Base-by-base conservation (phyloP, 2,113 vertebrate genomes). In the Tenebrosternarchus preto region DNA sequence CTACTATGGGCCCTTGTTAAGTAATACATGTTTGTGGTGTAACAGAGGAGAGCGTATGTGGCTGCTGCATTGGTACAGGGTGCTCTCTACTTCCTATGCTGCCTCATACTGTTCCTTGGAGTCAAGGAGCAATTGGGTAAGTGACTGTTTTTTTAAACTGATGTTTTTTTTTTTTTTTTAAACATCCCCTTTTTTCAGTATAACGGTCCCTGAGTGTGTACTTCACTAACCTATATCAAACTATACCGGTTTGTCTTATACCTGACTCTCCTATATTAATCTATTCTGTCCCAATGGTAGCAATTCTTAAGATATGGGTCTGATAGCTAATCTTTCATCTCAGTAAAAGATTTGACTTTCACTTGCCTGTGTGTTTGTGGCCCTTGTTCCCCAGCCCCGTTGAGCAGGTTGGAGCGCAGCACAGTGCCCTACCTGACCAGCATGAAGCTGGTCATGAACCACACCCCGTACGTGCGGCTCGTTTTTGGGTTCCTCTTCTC, bases 121-220 rank as follows among this genome's bases (percentile, higher is more conserved):
- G 88, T 93, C 43, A 91, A 88, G 73, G 92, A 92, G 70, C 84
- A 88, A 63, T 50, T 87, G 17, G 83, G 89, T 90, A 85, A 90
- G 85, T 61, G 31, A 55, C 25, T 12, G 17, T 36, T 55, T 67
- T 19, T 22, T 57, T 2, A 19, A 67, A 36, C 33, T n/a, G n/a
- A n/a, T n/a, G n/a, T n/a, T n/a, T 36, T 6, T 36, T 36, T 36
- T 36, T 36, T 36, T 36, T 39, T 56, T 68, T 20, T 22, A 36
- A 1, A 20, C 36, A 39, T 22, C n/a, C 15, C 12, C 8, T 8
- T 17, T 36, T 66, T 29, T 64, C 15, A n/a, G 25, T 66, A 19
- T 15, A 50, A 50, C 29, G 33, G 27, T 67, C 5, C 17, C n/a
- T 68, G n/a, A 6, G 3, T 6, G 6, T 16, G 8, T 46, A 46